These are phyloP conservation scores for Dascyllus trimaculatus DNA, from an alignment of 2,113 vertebrate genomes.

Conservation along the genomic window DNA sequence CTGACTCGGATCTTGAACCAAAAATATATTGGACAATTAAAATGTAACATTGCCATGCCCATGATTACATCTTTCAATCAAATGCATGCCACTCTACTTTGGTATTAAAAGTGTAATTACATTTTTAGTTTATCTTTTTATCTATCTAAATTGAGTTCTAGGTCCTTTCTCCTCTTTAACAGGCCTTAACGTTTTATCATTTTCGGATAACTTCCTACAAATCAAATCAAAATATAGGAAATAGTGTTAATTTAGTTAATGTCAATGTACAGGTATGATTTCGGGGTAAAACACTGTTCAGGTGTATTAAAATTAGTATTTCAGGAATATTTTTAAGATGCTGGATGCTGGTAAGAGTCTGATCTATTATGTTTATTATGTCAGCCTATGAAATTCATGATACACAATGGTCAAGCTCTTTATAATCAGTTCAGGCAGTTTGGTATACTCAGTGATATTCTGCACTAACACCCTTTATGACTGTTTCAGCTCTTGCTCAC, in stretches of 20 bases:
- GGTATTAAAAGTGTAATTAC: slow-evolving; percentile 50
- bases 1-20: neutral
- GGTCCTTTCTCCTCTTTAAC: slow-evolving; percentile 18
- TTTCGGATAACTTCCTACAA: slow-evolving; percentile 17
- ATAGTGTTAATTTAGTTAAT: slow-evolving; percentile 7
- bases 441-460: neutral
- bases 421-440: neutral
- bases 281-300: neutral
- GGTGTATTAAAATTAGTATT: neutral
- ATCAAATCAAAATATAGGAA: slow-evolving; percentile 37
- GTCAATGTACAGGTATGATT: neutral
- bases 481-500: slow-evolving; percentile 20
- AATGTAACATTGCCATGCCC: slow-evolving; percentile 25
- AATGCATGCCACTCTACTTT: slow-evolving; percentile 24
- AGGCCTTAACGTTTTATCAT: slow-evolving; percentile 15
- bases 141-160: slow-evolving; percentile 63
- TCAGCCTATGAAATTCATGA: neutral
- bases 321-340: too few species aligned
- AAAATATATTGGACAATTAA: slow-evolving; percentile 40
- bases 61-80: slow-evolving; percentile 55
- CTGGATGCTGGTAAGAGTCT: too few species aligned
- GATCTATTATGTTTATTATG: too few species aligned
- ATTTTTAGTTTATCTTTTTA: slow-evolving; percentile 45
- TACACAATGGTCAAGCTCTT: neutral
- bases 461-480: neutral